Evolutionary conservation across 2,797 vertebrate genomes (phyloP), one percentile per base, ranked within the genome.

Genomic region (Falco berigora): DNA sequence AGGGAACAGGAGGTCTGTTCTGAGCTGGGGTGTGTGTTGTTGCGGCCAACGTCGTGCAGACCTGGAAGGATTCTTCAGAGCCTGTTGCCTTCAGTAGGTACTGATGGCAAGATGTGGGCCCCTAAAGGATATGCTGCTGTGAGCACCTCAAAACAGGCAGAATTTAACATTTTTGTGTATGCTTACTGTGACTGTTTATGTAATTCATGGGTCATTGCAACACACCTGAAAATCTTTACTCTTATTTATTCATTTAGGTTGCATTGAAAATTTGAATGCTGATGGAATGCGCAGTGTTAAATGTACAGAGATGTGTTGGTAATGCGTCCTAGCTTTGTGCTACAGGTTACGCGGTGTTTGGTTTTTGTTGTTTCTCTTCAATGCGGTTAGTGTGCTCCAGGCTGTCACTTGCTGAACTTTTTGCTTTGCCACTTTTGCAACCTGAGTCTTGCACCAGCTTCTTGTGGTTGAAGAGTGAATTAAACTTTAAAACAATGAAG

Each of bases 21-120:
- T 55, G 69, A 77, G 30, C 40, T 25, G 14, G 8, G 25, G 11
- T 6, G 30, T 34, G 0, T 67, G 49, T 58, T 27, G 38, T 77
- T 4, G 1, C 0, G 0, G 55, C 53, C 1, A 0, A 3, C 0
- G 3, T n/a, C 2, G 0, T 8, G 20, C 20, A 23, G 1, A 17
- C 49, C 53, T 86, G 42, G 42, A 64, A 42, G 66, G 24, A 20
- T 71, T 64, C 52, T 59, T 62, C 24, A 50, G 77, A 64, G 32
- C 32, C 64, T 55, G 5, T 1, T 44, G 82, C 18, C 75, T 36
- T 34, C 17, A 20, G 58, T 13, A 66, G 75, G 52, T 52, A 50
- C 27, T 1, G 40, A 7, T 67, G 46, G 62, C 32, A 63, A 28
- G 18, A 15, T 44, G 18, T 13, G 38, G 28, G 7, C 2, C 10